Base-by-base conservation (phyloP, 2,113 vertebrate genomes). In the Oxygymnocypris stewartii region DNA sequence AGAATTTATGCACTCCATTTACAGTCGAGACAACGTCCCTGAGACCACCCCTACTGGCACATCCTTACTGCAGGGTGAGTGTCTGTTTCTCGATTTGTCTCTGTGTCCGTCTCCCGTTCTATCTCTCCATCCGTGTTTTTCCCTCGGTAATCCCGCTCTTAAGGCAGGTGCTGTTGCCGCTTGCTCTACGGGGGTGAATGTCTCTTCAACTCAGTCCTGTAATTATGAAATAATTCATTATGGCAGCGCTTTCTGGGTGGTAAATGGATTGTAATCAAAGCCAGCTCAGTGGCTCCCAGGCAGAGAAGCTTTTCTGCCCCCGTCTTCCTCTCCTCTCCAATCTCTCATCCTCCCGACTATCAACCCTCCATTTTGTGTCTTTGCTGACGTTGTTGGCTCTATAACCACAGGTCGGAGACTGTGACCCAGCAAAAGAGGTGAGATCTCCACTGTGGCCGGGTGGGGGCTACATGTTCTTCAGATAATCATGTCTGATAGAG, bases 1-100 rank as follows among this genome's bases (percentile, higher is more conserved):
- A 0, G 97, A 97, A 91, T 98, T 98, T 92, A 94, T 96, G 40
- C 94, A 93, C 78, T 94, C 96, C 86, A 97, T 97, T 91, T 97
- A 98, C 93, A 97, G 94, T 89, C 92, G 95, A 90, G 96, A 97
- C 91, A 96, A 94, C 40, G 71, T 98, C 85, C 94, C 95, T 0
- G 97, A 98, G 93, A 95, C 92, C 67, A 92, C 94, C 57, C 88
- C 95, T 31, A 84, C 96, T 0, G 96, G 96, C 85, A 96, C 95
- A 0, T 97, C 96, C 28, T 91, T 98, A 44, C 92, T 98, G 79
- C 96, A 97, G 94, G 97, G 97, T 98, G 88, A 91, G 75, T 40
- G 12, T 77, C 80, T 49, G 4, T 42, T 63, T 86, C 63, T 71
- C 35, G 25, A 63, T 79, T 37, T 73, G 13, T 40, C 59, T 76